These are phyloP conservation scores for Haliclona indistincta DNA, from an alignment of 37 sponge, comb jelly and placozoan species.

Conservation along the genomic window DNA sequence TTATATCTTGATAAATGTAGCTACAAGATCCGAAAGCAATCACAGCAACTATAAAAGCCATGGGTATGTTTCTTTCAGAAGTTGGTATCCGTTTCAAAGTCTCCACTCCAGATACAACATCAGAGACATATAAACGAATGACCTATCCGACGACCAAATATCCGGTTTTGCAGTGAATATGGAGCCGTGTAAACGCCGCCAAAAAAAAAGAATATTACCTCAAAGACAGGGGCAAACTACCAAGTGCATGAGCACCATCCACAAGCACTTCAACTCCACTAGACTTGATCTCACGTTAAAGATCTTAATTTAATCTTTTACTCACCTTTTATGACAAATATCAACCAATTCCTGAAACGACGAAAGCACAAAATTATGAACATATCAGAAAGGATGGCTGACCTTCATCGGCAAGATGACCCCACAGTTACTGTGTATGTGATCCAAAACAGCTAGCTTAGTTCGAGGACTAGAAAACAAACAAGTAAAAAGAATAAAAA, in stretches of 20 bases:
- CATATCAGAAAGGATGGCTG: neutral
- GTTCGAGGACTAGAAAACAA: conserved; percentile 46
- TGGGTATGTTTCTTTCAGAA: too few relatives aligned
- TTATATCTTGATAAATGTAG: too few relatives aligned
- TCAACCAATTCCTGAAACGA: conserved; percentile 48
- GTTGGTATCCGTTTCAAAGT: too few relatives aligned
- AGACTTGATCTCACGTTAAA: neutral
- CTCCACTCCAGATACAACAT: neutral
- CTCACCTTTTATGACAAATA: conserved; percentile 58
- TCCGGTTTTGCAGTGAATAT: too few relatives aligned
- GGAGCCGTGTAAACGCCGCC: too few relatives aligned
- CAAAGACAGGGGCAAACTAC: conserved; percentile 69
- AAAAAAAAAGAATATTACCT: conserved; percentile 60
- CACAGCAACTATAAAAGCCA: too few relatives aligned
- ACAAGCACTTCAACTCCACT: conserved; percentile 81
- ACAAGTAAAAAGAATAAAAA: neutral
- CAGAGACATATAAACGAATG: neutral
- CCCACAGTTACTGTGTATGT: conserved; percentile 71
- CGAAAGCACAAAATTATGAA: neutral
- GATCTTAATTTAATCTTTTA: neutral
- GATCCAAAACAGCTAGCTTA: conserved; percentile 70
- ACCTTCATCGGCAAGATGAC: conserved; percentile 74
- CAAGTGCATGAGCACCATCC: conserved; percentile 94
- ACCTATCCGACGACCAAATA: too few relatives aligned
- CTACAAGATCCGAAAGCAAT: too few relatives aligned